Conservation (phyloP, 2,888 invertebrate genomes). For the Agapostemon virescens region DNA sequence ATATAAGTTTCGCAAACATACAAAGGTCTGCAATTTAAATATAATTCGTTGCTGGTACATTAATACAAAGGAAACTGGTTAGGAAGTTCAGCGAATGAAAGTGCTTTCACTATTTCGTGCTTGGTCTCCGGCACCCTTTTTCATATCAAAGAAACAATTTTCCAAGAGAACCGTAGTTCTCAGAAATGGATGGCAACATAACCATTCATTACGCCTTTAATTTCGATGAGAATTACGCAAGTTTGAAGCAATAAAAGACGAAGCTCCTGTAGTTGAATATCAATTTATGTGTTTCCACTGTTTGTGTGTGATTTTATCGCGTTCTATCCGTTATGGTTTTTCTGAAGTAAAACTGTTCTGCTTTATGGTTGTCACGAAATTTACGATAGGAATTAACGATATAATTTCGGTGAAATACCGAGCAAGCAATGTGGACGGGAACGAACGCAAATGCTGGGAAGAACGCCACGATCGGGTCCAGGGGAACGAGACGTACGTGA, state of each 20-base stretch:
- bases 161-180: neutral
- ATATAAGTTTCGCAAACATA: neutral
- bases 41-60: neutral
- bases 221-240: neutral
- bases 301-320: neutral
- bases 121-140: neutral
- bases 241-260: neutral
- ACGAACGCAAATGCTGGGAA: slow-evolving; percentile 56
- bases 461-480: slow-evolving; percentile 55
- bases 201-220: neutral
- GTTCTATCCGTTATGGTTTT: neutral
- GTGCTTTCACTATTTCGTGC: neutral
- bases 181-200: neutral
- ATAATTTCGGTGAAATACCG: slow-evolving; percentile 19
- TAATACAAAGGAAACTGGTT: neutral
- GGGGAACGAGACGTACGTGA: slow-evolving; percentile 59
- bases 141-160: neutral
- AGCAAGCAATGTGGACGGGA: slow-evolving; percentile 24
- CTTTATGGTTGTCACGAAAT: neutral
- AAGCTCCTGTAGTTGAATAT: neutral
- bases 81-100: neutral
- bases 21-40: neutral
- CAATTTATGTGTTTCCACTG: neutral
- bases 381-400: neutral
- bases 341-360: neutral